Evolutionary conservation across 2,797 vertebrate species (phyloP).

Genomic region (Myotis planiceps): DNA sequence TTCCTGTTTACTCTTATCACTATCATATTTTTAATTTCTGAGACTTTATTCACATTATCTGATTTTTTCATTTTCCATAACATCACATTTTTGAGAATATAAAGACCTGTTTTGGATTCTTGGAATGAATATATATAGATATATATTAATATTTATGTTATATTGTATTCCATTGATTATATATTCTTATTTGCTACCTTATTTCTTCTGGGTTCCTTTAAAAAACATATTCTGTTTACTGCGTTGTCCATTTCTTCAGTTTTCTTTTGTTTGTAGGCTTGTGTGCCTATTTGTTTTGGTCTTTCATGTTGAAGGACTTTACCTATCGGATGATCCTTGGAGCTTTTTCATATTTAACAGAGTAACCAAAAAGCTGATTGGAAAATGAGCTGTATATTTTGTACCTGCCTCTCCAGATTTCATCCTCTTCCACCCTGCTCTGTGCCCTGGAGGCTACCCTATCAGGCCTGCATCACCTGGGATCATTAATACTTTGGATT

Average conservation of each 20-base stretch:
- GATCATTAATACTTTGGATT: not conserved
- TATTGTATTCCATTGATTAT: not conserved
- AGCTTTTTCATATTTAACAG: not conserved
- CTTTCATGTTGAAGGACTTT: not conserved
- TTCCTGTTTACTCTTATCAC: not conserved
- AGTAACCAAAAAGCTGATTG: not conserved
- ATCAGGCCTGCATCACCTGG: not conserved
- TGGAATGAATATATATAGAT: too few species aligned
- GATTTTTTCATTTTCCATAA: not conserved
- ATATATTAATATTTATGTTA: not conserved
- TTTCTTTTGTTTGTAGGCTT: not conserved
- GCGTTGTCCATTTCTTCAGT: not conserved
- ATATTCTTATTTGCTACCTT: not conserved
- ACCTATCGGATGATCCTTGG: not conserved
- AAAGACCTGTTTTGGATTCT: not conserved
- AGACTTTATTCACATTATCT: not conserved
- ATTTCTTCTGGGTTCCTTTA: not conserved
- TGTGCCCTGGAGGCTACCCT: not conserved
- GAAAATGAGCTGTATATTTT: not conserved
- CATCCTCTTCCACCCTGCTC: not conserved
- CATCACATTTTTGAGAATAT: not conserved
- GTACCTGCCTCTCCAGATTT: not conserved
- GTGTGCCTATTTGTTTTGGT: not conserved
- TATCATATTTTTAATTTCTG: not conserved
- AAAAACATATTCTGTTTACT: not conserved